These are phyloP conservation scores for Bufo bufo DNA, from an alignment of 2,113 vertebrate genomes.

Conservation along the genomic window DNA sequence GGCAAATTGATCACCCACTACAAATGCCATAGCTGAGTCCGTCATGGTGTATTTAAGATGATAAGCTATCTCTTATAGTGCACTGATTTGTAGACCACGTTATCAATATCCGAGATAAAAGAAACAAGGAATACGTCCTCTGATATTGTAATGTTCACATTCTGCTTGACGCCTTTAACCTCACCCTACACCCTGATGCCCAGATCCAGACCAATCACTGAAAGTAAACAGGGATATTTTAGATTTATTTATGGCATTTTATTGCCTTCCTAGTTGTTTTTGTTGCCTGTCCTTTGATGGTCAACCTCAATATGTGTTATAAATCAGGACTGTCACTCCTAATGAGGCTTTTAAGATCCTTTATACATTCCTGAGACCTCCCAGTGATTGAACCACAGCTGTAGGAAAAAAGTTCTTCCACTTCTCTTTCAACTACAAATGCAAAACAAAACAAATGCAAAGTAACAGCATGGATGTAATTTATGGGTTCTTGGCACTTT, in stretches of 20 bases:
- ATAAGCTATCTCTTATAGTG: neutral
- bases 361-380: constrained; percentile 56
- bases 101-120: constrained; percentile 16
- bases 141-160: neutral
- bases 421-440: constrained; percentile 38
- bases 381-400: constrained; percentile 3
- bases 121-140: neutral
- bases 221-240: constrained; percentile 13
- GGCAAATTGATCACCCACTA: neutral
- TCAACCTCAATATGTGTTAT: constrained; percentile 18
- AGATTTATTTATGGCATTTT: constrained; percentile 38
- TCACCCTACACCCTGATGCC: neutral
- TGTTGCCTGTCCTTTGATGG: constrained; percentile 9
- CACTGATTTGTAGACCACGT: neutral
- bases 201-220: neutral
- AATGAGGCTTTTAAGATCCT: constrained; percentile 55
- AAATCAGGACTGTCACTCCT: constrained; percentile 58
- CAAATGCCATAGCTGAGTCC: neutral
- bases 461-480: neutral
- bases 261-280: constrained; percentile 10
- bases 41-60: neutral
- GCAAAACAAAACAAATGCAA: constrained; percentile 44
- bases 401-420: constrained; percentile 26
- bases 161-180: neutral
- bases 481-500: neutral